phyloP scores from a whole-genome alignment of 30 jellyfish, hydroid and myxozoan genomes.

The Sanderia malayensis region DNA sequence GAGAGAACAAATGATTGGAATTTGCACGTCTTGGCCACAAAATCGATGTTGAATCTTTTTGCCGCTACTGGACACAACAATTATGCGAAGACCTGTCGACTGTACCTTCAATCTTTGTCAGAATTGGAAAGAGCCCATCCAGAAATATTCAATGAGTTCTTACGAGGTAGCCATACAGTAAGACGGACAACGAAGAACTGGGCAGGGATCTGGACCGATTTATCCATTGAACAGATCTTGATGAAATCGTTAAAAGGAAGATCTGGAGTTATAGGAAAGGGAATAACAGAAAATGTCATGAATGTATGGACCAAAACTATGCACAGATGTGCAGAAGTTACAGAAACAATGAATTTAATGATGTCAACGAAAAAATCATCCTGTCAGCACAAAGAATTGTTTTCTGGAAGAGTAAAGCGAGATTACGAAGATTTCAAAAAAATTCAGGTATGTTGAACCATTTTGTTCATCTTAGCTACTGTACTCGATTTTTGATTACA shows the following conservation, averaged over 20 bases:
- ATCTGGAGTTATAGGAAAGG: constrained; percentile 59
- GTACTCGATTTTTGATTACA: too few relatives aligned
- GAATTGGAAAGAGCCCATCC: constrained; percentile 36
- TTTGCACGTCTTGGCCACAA: constrained; percentile 5
- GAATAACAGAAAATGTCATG: constrained; percentile 4
- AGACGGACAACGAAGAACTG: constrained; percentile 17
- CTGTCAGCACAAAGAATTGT: constrained; percentile 18
- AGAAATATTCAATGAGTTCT: constrained; percentile 7
- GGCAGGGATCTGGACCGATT: constrained; percentile 67
- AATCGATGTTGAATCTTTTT: constrained; percentile 29
- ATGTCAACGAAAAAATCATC: background rate
- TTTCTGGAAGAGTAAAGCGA: constrained; percentile 25
- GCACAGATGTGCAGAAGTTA: background rate
- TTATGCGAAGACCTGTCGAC: constrained; percentile 34
- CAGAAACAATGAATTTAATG: background rate
- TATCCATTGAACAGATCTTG: constrained; percentile 55
- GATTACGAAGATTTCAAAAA: constrained; percentile 25
- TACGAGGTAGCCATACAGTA: constrained; percentile 31
- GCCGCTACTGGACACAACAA: constrained; percentile 65
- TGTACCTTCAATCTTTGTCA: constrained; percentile 44
- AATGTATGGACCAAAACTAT: background rate
- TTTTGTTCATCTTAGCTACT: too few relatives aligned
- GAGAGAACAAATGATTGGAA: constrained; percentile 52
- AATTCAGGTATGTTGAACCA: too few relatives aligned
- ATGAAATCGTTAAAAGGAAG: constrained; percentile 42